Percentiles rank a stretch among this genome's conserved stretches.
Evolutionary conservation across 2,888 invertebrate species (phyloP).

Genomic region (Acronicta aceris): DNA sequence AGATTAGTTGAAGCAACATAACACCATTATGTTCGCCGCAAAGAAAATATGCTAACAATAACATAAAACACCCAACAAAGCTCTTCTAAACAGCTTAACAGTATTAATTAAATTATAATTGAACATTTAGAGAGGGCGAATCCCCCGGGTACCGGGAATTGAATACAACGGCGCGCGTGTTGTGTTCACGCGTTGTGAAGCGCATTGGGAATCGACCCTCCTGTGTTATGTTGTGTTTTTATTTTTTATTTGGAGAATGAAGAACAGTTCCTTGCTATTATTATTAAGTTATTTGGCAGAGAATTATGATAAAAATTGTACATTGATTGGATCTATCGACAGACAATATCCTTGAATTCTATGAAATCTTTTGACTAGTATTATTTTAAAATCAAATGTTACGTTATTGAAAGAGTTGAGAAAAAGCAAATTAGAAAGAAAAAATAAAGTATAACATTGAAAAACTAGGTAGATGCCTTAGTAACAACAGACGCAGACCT

Average conservation of each 20-base stretch:
- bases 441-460: no score
- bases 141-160: slow-evolving; percentile 40
- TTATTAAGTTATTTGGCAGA: slow-evolving; percentile 2
- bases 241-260: not conserved
- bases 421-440: no score
- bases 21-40: slow-evolving; percentile 2
- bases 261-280: not conserved
- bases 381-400: no score
- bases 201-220: slow-evolving; percentile 19
- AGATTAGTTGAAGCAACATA: slow-evolving; percentile 2
- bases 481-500: no score
- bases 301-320: not conserved
- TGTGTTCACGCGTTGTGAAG: slow-evolving; percentile 11
- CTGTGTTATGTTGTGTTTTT: not conserved
- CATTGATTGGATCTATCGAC: not conserved
- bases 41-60: slow-evolving; percentile 39
- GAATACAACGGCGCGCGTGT: slow-evolving; percentile 38
- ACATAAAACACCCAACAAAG: slow-evolving; percentile 37
- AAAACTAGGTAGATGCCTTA: no score
- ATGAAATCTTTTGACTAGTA: no score
- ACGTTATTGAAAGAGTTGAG: no score
- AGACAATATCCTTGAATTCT: no score
- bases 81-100: slow-evolving; percentile 33
- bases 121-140: slow-evolving; percentile 36
- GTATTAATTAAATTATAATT: slow-evolving; percentile 54